phyloP scores from a whole-genome alignment of 2,888 invertebrate species.

The Polymixis flavicincta region DNA sequence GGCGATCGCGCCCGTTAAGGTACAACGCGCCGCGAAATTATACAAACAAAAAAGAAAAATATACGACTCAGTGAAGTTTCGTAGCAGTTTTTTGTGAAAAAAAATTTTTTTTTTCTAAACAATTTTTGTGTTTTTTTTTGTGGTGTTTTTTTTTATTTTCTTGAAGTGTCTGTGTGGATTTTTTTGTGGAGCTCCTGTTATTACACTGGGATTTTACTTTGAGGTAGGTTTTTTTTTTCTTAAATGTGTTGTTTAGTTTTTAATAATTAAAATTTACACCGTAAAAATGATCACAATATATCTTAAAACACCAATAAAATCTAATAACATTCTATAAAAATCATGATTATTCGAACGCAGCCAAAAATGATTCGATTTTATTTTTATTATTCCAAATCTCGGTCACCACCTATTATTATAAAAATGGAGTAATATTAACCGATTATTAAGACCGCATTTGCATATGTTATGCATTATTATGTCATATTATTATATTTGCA shows the following conservation, averaged over 20 bases:
- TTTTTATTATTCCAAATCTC: constrained; percentile 15
- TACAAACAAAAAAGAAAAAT: constrained; percentile 23
- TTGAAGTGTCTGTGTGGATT: constrained; percentile 45
- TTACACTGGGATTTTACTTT: constrained; percentile 29
- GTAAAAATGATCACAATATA: background rate
- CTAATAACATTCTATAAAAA: background rate
- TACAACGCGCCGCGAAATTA: constrained; percentile 40
- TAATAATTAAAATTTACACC: background rate
- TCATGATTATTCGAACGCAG: background rate
- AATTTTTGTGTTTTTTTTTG: constrained; percentile 19
- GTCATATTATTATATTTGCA: constrained; percentile 76
- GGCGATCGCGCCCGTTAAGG: constrained; percentile 41
- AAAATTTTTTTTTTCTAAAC: background rate
- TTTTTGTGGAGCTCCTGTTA: constrained; percentile 41
- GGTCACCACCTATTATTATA: constrained; percentile 28
- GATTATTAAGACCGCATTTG: constrained; percentile 48
- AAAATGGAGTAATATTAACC: constrained; percentile 41
- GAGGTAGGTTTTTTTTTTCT: constrained; percentile 41
- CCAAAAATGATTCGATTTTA: background rate
- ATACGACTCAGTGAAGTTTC: constrained; percentile 48
- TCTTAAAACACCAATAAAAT: background rate
- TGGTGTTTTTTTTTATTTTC: constrained; percentile 33
- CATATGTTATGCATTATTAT: constrained; percentile 76
- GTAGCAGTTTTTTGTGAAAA: constrained; percentile 55
- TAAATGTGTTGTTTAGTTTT: too few species aligned